phyloP scores from a whole-genome alignment of 2,113 vertebrate species.

The Tichodroma muraria region DNA sequence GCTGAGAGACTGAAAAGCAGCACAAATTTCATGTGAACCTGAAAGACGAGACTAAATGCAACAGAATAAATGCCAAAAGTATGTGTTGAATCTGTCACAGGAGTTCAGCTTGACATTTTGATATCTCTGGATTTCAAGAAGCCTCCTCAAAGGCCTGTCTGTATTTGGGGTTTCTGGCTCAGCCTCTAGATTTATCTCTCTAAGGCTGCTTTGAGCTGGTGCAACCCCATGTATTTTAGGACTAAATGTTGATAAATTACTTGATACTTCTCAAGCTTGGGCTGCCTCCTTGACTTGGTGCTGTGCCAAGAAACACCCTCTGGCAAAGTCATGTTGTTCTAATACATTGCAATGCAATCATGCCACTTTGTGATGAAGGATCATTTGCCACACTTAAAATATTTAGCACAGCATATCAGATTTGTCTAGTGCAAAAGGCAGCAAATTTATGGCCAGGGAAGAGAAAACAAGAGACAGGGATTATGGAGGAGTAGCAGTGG shows the following conservation, averaged over 20 bases:
- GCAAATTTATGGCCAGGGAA: not conserved
- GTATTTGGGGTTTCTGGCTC: not conserved
- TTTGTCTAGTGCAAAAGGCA: constrained; percentile 12
- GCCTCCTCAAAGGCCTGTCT: not conserved
- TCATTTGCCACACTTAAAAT: constrained; percentile 13
- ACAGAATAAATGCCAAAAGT: not conserved
- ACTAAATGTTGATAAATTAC: not conserved
- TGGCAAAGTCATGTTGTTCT: constrained; percentile 48
- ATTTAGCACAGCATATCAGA: constrained; percentile 7
- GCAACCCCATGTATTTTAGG: not conserved
- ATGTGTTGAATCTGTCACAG: not conserved
- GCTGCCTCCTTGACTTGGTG: not conserved
- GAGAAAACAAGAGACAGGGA: not conserved
- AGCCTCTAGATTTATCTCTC: not conserved
- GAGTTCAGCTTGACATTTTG: not conserved
- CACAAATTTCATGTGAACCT: not conserved
- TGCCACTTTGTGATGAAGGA: not conserved
- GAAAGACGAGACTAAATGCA: not conserved
- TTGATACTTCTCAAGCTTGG: not conserved
- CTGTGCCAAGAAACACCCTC: not conserved
- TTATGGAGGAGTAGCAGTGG: not conserved
- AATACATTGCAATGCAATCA: constrained; percentile 14
- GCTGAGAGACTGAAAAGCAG: not conserved
- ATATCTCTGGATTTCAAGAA: not conserved
- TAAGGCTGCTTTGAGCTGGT: not conserved